Conservation (phyloP, 2,888 invertebrate species). For the Peribatodes rhomboidaria region DNA sequence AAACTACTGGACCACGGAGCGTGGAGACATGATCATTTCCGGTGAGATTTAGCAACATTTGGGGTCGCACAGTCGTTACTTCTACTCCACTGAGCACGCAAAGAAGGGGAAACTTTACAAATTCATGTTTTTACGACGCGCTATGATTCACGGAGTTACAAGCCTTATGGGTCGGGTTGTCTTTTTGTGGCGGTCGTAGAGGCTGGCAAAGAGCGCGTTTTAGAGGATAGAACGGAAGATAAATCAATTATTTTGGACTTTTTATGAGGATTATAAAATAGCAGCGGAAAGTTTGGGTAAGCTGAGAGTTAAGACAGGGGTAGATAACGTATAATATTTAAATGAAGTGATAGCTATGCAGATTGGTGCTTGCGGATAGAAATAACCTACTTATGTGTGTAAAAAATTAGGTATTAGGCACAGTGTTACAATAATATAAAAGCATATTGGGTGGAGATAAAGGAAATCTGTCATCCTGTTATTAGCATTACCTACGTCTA, state of each 20-base stretch:
- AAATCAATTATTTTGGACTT: slow-evolving; percentile 40
- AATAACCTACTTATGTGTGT: neutral
- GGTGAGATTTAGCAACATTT: slow-evolving; percentile 86
- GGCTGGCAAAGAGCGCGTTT: slow-evolving; percentile 31
- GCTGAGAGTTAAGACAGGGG: slow-evolving; percentile 15
- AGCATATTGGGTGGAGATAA: neutral
- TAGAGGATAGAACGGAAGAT: slow-evolving; percentile 34
- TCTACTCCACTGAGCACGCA: slow-evolving; percentile 49
- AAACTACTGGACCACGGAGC: slow-evolving; percentile 97
- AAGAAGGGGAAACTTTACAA: slow-evolving; percentile 53
- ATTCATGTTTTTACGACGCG: slow-evolving; percentile 52
- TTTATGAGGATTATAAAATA: slow-evolving; percentile 41
- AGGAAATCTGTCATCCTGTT: slow-evolving; percentile 23
- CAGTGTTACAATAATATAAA: neutral
- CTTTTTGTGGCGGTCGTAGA: slow-evolving; percentile 42
- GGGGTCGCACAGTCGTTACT: slow-evolving; percentile 49
- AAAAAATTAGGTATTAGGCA: neutral
- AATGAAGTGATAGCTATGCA: slow-evolving; percentile 13
- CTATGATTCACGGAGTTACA: slow-evolving; percentile 52
- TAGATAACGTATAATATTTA: slow-evolving; percentile 16
- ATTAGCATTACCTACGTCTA: slow-evolving; percentile 23
- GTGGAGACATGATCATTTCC: slow-evolving; percentile 97
- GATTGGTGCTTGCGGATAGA: neutral
- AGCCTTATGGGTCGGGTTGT: slow-evolving; percentile 48
- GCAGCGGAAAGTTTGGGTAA: slow-evolving; percentile 30